These are phyloP conservation scores for Forbesichthys agassizii DNA, from an alignment of 2,113 vertebrate genomes.

Conservation along the genomic window DNA sequence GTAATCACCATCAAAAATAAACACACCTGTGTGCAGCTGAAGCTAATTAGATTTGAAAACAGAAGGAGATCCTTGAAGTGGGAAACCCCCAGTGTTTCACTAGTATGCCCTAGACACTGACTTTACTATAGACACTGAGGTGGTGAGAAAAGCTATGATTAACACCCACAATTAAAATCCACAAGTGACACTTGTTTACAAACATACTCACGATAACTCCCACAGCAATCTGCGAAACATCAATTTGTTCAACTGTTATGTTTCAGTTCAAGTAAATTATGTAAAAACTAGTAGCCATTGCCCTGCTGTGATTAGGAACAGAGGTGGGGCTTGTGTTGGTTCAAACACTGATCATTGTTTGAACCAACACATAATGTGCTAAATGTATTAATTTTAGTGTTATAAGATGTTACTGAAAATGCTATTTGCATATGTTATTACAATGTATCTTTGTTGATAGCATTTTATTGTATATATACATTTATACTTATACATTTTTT, in stretches of 20 bases:
- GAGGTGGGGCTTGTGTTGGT: too few species aligned
- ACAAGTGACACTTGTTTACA: neutral
- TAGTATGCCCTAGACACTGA: neutral
- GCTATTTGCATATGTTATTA: too few species aligned
- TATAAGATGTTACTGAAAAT: too few species aligned
- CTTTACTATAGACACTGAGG: neutral
- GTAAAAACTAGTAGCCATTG: neutral
- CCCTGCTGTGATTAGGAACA: too few species aligned
- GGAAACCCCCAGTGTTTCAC: neutral
- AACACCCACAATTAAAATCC: conserved; percentile 1
- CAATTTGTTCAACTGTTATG: neutral
- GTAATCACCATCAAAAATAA: neutral
- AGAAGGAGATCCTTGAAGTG: neutral
- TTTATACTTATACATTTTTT: too few species aligned
- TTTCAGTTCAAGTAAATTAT: conserved; percentile 22
- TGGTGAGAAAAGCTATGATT: neutral
- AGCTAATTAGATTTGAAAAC: conserved; percentile 26
- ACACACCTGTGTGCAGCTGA: conserved; percentile 13
- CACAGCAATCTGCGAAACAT: neutral
- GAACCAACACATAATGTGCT: too few species aligned
- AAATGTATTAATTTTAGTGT: too few species aligned
- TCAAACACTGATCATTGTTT: too few species aligned
- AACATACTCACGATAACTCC: conserved; percentile 1
- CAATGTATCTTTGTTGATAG: too few species aligned
- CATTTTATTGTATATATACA: too few species aligned